Conservation (phyloP, 2,888 invertebrate species). For the Linyphia triangularis region DNA sequence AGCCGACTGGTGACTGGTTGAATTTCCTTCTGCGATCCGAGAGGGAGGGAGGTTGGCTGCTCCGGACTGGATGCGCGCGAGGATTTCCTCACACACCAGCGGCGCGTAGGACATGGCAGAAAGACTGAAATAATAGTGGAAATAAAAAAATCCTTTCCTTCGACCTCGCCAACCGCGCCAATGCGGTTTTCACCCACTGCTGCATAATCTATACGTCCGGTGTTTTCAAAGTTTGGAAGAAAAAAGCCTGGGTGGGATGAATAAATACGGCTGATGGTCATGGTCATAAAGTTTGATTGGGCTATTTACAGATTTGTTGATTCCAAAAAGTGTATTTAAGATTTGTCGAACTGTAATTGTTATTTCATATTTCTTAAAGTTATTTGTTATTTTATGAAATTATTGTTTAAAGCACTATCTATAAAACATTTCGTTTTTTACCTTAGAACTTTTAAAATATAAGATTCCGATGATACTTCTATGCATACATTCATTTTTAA, state of each 20-base stretch:
- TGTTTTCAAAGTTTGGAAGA: slow-evolving; percentile 17
- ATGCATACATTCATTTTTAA: too few relatives aligned
- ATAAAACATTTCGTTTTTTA: too few relatives aligned
- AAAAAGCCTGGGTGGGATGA: not conserved
- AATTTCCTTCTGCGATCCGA: slow-evolving; percentile 37
- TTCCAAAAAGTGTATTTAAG: too few relatives aligned
- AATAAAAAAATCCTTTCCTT: slow-evolving; percentile 36
- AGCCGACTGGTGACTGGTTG: slow-evolving; percentile 53
- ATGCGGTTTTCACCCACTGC: slow-evolving; percentile 69
- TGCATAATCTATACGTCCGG: slow-evolving; percentile 67
- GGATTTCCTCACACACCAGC: slow-evolving; percentile 39
- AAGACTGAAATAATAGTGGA: slow-evolving; percentile 26
- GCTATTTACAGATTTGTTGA: too few relatives aligned
- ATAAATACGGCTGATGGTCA: not conserved
- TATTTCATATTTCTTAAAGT: too few relatives aligned
- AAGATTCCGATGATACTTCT: too few relatives aligned
- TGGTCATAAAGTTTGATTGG: not conserved
- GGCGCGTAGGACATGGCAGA: slow-evolving; percentile 58
- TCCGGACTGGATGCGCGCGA: slow-evolving; percentile 49
- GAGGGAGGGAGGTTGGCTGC: slow-evolving; percentile 38
- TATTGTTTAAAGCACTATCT: too few relatives aligned
- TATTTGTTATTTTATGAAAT: too few relatives aligned
- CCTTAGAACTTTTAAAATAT: too few relatives aligned
- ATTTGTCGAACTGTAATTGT: too few relatives aligned
- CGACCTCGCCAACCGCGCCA: slow-evolving; percentile 69